Conservation (phyloP, 1,140 invertebrate genomes). For the Pomacea maculata region DNA sequence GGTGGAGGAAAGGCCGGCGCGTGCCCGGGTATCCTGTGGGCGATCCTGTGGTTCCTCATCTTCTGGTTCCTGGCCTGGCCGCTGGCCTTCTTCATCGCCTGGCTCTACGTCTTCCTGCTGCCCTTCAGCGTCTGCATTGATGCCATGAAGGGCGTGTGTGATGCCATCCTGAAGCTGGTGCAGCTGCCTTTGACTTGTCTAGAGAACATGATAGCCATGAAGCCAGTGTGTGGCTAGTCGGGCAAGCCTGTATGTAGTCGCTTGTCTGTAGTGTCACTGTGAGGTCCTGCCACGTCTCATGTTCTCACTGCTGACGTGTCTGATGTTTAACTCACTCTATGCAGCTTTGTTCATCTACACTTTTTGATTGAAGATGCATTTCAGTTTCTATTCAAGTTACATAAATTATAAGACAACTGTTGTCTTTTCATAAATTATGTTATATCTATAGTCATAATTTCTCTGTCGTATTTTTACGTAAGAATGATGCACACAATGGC, state of each 20-base stretch:
- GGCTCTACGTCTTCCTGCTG: constrained; percentile 60
- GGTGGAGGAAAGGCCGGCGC: constrained; percentile 39
- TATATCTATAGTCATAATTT: no score
- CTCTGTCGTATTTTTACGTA: no score
- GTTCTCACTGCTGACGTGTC: not conserved
- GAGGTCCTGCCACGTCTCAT: not conserved
- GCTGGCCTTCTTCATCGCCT: constrained; percentile 60
- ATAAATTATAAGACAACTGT: no score
- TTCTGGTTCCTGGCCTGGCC: constrained; percentile 62
- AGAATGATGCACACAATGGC: no score
- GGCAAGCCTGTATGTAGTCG: not conserved
- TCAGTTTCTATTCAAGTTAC: not conserved
- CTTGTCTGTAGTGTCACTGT: not conserved
- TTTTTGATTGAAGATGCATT: not conserved
- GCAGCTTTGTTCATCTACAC: not conserved
- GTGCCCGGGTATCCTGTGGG: constrained; percentile 59
- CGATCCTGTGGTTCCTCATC: constrained; percentile 59
- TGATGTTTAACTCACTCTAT: not conserved
- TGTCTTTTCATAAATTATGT: no score
- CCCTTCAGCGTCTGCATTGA: constrained; percentile 60
- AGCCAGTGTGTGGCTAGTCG: constrained; percentile 50
- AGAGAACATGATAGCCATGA: constrained; percentile 62
- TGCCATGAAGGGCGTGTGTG: constrained; percentile 53
- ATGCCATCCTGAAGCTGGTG: constrained; percentile 55
- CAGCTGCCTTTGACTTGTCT: constrained; percentile 58